A percentile compares a stretch with the other conserved stretches of the same genome.
These are phyloP conservation scores for Chymomyza fuscimana DNA, from an alignment of 2,888 invertebrate species.

Conservation along the genomic window DNA sequence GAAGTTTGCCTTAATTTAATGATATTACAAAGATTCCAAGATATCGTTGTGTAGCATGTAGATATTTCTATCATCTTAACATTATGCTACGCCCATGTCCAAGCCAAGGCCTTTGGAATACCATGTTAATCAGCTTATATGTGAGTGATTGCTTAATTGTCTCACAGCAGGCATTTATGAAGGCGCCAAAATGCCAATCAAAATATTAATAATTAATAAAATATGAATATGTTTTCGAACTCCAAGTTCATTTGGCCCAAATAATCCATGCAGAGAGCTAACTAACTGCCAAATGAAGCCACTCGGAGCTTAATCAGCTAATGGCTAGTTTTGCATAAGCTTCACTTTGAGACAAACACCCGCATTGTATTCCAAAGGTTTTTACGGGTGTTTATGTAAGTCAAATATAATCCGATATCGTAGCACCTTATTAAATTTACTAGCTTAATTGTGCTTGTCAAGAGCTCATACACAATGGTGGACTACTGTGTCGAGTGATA, in stretches of 20 bases:
- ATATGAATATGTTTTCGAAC: not conserved
- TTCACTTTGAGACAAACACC: slow-evolving; percentile 47
- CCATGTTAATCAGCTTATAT: not conserved
- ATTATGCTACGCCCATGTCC: slow-evolving; percentile 6
- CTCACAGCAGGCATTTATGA: not conserved
- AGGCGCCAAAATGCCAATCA: slow-evolving; percentile 55
- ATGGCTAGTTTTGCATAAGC: slow-evolving; percentile 57
- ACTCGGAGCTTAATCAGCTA: slow-evolving; percentile 16
- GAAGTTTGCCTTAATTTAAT: too few relatives aligned
- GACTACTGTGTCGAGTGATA: slow-evolving; percentile 24
- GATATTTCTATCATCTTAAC: too few relatives aligned
- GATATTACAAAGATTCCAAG: not conserved
- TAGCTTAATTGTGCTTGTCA: slow-evolving; percentile 17
- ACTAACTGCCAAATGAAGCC: slow-evolving; percentile 30
- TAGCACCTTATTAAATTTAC: slow-evolving; percentile 41
- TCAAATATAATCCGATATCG: slow-evolving; percentile 21
- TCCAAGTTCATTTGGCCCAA: slow-evolving; percentile 1
- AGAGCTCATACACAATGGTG: not conserved
- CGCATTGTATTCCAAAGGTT: slow-evolving; percentile 51
- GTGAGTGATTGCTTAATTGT: not conserved
- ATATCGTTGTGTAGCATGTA: too few relatives aligned
- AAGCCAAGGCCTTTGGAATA: not conserved
- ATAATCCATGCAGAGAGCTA: slow-evolving; percentile 9
- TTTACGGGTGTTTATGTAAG: slow-evolving; percentile 40
- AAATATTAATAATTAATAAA: not conserved